A percentile compares a stretch with the other conserved stretches of the same genome.
phyloP scores from a whole-genome alignment of 64 coral and sea anemone genomes.

The Dendronephthya gigantea region DNA sequence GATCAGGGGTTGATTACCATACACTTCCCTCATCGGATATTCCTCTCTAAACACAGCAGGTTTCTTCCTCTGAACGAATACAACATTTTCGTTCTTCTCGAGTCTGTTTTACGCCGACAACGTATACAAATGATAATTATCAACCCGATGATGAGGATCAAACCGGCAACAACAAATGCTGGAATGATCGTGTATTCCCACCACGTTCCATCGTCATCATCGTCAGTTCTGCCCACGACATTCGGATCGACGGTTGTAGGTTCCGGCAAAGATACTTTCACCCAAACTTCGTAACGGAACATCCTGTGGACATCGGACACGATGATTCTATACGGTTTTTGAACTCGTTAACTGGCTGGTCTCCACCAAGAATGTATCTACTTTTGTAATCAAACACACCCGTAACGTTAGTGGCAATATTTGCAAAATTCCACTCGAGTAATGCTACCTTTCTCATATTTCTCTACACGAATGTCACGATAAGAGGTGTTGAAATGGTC shows the following conservation, averaged over 20 bases:
- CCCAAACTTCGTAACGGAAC: neutral
- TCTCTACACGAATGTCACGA: neutral
- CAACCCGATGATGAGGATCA: neutral
- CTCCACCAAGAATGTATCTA: neutral
- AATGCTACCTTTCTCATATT: neutral
- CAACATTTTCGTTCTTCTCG: neutral
- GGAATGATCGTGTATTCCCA: conserved; percentile 1
- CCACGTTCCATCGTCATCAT: neutral
- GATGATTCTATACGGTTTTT: neutral
- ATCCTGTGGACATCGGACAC: neutral
- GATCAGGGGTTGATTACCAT: neutral
- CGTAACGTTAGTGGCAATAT: neutral
- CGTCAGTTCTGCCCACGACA: neutral
- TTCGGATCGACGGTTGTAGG: neutral
- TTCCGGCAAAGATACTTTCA: neutral
- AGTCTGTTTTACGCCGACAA: neutral
- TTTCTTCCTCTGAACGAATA: neutral
- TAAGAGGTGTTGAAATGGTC: neutral
- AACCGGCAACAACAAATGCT: neutral
- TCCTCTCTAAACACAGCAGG: neutral
- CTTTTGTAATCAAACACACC: neutral
- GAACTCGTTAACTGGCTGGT: neutral
- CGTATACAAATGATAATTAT: conserved; percentile 8
- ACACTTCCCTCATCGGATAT: neutral
- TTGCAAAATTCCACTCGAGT: neutral